Evolutionary conservation across 2,797 vertebrate species (phyloP).

Genomic region (Valencia hispanica): DNA sequence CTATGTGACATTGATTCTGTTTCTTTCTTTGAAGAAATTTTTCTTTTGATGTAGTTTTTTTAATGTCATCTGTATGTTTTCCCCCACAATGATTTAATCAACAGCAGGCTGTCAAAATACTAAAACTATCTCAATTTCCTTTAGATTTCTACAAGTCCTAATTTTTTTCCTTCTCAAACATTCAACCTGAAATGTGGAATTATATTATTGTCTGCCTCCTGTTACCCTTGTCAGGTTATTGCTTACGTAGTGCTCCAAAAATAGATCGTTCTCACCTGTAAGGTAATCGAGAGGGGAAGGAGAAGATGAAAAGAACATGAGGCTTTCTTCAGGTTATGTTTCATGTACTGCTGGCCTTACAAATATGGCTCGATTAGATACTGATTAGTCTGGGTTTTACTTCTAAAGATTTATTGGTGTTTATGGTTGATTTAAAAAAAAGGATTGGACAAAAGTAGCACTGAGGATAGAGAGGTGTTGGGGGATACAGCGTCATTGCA

Average conservation of each 20-base stretch:
- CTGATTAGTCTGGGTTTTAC: neutral
- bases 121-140: slow-evolving; percentile 6
- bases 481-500: slow-evolving; percentile 57
- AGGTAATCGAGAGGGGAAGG: slow-evolving; percentile 28
- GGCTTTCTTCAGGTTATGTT: neutral
- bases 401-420: neutral
- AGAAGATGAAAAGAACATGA: neutral
- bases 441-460: slow-evolving; percentile 3
- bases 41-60: neutral
- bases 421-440: slow-evolving; percentile 12
- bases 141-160: slow-evolving; percentile 11
- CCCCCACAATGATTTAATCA: neutral
- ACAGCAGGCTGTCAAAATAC: slow-evolving; percentile 1
- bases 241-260: slow-evolving; percentile 60
- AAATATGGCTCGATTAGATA: neutral
- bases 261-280: slow-evolving; percentile 66
- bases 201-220: slow-evolving; percentile 24
- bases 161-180: slow-evolving; percentile 21
- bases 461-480: slow-evolving; percentile 11
- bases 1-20: neutral
- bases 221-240: slow-evolving; percentile 57
- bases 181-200: slow-evolving; percentile 15
- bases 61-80: slow-evolving; percentile 2
- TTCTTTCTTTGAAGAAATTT: neutral
- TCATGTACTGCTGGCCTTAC: neutral